Evolutionary conservation across 2,888 invertebrate genomes (phyloP).

Genomic region (Incurvaria masculella): DNA sequence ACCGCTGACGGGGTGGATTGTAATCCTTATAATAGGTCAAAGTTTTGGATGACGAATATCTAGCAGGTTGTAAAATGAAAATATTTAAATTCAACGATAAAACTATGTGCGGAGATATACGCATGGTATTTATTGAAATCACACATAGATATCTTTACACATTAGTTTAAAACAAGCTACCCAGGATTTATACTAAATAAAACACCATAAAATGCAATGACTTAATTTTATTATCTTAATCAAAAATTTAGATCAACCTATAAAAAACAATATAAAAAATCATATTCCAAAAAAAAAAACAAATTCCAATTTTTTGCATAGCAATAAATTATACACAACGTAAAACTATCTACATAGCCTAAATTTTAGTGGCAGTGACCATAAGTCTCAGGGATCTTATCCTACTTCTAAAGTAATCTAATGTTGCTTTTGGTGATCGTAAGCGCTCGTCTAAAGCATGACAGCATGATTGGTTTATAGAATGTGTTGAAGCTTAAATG

Average conservation of each 20-base stretch:
- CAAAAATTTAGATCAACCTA: background rate
- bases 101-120: no score
- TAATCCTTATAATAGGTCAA: no score
- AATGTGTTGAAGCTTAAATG: no score
- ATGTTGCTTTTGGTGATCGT: background rate
- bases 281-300: background rate
- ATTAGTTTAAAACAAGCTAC: no score
- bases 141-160: no score
- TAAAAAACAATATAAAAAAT: background rate
- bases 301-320: background rate
- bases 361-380: background rate
- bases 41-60: no score
- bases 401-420: background rate
- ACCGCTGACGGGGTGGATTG: no score
- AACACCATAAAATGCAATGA: background rate
- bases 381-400: background rate
- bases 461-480: background rate
- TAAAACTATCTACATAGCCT: background rate
- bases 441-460: background rate
- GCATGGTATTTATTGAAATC: no score
- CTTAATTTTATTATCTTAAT: no score
- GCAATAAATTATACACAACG: background rate
- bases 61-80: no score
- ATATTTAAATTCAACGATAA: no score
- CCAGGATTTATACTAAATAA: no score